Conservation (phyloP, 2,797 vertebrate genomes). For the Sebastes oblongus region DNA sequence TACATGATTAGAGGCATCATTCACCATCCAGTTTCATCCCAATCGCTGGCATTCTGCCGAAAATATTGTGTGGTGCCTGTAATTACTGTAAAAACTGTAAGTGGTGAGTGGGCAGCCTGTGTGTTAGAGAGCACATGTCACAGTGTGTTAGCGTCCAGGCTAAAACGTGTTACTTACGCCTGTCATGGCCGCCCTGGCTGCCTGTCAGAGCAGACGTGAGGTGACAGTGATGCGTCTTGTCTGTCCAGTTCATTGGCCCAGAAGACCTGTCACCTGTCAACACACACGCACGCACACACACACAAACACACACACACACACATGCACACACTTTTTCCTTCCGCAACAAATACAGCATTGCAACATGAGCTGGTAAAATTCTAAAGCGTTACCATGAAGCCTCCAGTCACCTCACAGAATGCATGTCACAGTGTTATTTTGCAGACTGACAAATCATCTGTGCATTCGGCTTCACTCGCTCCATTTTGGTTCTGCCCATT, state of each 20-base stretch:
- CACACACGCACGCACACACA: background rate
- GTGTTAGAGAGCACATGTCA: slow-evolving; percentile 74
- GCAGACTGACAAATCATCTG: slow-evolving; percentile 15
- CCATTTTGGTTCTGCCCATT: background rate
- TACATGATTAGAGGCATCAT: background rate
- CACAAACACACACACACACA: background rate
- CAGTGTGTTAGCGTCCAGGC: slow-evolving; percentile 66
- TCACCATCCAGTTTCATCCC: slow-evolving; percentile 14
- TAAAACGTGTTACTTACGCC: slow-evolving; percentile 80
- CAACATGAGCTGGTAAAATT: slow-evolving; percentile 1
- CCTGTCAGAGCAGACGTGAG: slow-evolving; percentile 67
- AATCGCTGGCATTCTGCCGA: slow-evolving; percentile 19
- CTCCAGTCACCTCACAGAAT: background rate
- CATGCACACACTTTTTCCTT: background rate
- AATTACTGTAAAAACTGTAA: slow-evolving; percentile 60
- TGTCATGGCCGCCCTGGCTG: slow-evolving; percentile 73
- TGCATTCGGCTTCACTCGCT: background rate
- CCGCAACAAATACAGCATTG: background rate
- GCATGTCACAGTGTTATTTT: background rate
- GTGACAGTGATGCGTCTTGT: slow-evolving; percentile 79
- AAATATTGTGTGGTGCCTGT: slow-evolving; percentile 27
- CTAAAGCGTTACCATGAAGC: background rate
- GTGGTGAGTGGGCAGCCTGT: slow-evolving; percentile 58
- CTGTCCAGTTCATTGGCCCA: slow-evolving; percentile 72
- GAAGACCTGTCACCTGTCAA: slow-evolving; percentile 77